These are phyloP conservation scores for Synergus umbraculus DNA, from an alignment of 2,888 invertebrate genomes.

Conservation along the genomic window DNA sequence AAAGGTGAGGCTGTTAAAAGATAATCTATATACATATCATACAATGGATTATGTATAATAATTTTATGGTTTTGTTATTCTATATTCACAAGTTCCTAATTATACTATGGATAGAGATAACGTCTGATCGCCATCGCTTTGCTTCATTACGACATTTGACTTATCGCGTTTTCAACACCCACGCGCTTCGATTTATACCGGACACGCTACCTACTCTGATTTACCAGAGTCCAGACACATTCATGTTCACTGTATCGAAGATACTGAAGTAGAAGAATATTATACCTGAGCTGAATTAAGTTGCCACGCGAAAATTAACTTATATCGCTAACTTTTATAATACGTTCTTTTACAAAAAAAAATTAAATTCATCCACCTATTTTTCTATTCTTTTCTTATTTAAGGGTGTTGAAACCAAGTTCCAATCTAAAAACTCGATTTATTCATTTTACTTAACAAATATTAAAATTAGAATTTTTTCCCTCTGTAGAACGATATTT, in stretches of 20 bases:
- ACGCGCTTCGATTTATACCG: slow-evolving; percentile 8
- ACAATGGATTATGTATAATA: background rate
- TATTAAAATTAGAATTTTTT: no score
- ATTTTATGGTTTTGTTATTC: background rate
- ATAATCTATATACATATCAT: background rate
- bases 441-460: no score
- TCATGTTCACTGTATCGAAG: background rate
- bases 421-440: no score
- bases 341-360: background rate
- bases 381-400: no score
- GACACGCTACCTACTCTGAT: slow-evolving; percentile 28
- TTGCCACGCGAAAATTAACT: background rate
- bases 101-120: background rate
- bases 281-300: background rate
- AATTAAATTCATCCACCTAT: background rate
- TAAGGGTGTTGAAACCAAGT: no score
- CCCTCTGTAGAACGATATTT: no score
- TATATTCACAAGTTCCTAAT: background rate
- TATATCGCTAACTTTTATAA: background rate
- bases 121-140: background rate
- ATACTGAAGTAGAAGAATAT: background rate
- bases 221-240: slow-evolving; percentile 13
- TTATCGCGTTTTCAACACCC: background rate
- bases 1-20: slow-evolving; percentile 78
- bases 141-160: slow-evolving; percentile 24